Conservation (phyloP, 2,888 invertebrate species). For the Pyrocoelia pectoralis region DNA sequence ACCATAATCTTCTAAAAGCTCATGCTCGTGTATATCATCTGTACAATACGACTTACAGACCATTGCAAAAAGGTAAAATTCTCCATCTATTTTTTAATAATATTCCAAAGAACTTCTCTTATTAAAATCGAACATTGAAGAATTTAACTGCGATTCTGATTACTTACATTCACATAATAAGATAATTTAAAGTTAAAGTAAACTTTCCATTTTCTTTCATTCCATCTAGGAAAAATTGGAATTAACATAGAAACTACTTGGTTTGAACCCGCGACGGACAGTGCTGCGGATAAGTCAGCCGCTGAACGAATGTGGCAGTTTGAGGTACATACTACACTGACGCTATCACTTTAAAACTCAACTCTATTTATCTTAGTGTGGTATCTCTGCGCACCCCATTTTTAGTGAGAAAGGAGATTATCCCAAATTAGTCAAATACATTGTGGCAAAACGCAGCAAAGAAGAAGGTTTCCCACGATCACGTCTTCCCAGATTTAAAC, state of each 20-base stretch:
- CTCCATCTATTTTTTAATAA: too few species aligned
- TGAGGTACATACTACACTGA: slow-evolving; percentile 28
- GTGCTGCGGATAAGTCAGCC: slow-evolving; percentile 58
- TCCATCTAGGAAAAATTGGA: slow-evolving; percentile 53
- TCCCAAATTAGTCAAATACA: slow-evolving; percentile 69
- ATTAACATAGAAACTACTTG: slow-evolving; percentile 61
- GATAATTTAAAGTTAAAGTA: too few species aligned
- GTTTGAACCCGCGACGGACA: slow-evolving; percentile 60
- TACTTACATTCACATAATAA: too few species aligned
- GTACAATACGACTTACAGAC: slow-evolving; percentile 66
- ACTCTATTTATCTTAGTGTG: background rate
- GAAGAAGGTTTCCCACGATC: slow-evolving; percentile 67
- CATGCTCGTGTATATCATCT: slow-evolving; percentile 72
- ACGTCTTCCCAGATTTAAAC: slow-evolving; percentile 69
- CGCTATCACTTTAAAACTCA: background rate
- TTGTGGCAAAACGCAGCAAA: slow-evolving; percentile 65
- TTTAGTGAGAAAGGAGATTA: slow-evolving; percentile 70
- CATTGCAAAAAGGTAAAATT: slow-evolving; percentile 61
- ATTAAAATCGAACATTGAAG: too few species aligned
- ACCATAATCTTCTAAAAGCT: slow-evolving; percentile 70
- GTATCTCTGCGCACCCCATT: slow-evolving; percentile 54
- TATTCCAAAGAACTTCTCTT: too few species aligned
- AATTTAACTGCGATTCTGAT: too few species aligned
- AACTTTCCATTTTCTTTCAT: too few species aligned
- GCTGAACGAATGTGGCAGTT: slow-evolving; percentile 58